Percentiles rank a stretch among this genome's conserved stretches.
These are phyloP conservation scores for Muschampia plurimacula DNA, from an alignment of 2,888 invertebrate genomes.

Conservation along the genomic window DNA sequence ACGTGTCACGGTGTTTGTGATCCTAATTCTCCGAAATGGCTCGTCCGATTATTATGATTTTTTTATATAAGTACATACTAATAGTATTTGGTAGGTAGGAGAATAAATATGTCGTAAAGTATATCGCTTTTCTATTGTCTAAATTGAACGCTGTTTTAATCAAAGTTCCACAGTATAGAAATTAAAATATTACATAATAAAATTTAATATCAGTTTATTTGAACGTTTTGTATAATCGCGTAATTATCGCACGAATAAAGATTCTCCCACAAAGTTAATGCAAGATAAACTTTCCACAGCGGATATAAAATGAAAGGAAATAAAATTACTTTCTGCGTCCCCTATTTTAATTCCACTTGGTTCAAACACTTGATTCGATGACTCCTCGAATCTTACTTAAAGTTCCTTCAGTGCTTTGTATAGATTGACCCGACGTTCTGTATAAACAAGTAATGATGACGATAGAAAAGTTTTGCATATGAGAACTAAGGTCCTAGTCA, in stretches of 20 bases:
- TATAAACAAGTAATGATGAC: background rate
- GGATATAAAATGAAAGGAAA: slow-evolving; percentile 35
- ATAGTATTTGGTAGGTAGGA: too few species aligned
- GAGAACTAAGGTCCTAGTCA: too few species aligned
- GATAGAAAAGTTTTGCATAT: too few species aligned
- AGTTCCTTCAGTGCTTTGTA: slow-evolving; percentile 16
- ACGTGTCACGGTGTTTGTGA: too few species aligned
- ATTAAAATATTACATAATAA: background rate
- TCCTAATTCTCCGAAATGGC: too few species aligned
- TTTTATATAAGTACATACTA: too few species aligned
- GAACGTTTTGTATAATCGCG: slow-evolving; percentile 3
- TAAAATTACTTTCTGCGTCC: slow-evolving; percentile 36
- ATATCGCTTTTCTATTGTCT: too few species aligned
- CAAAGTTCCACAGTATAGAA: too few species aligned
- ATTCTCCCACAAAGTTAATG: slow-evolving; percentile 29
- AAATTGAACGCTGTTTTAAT: too few species aligned
- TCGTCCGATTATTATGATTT: too few species aligned
- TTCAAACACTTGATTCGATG: slow-evolving; percentile 36
- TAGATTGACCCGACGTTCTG: background rate
- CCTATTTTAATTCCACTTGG: slow-evolving; percentile 37
- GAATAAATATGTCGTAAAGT: too few species aligned
- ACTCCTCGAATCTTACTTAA: slow-evolving; percentile 38
- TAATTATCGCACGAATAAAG: slow-evolving; percentile 24
- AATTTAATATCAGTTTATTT: background rate
- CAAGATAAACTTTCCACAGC: slow-evolving; percentile 32